Evolutionary conservation across 2,888 invertebrate species (phyloP), one percentile per base, ranked within the genome.

Genomic region (Parapristionchus giblindavisi): DNA sequence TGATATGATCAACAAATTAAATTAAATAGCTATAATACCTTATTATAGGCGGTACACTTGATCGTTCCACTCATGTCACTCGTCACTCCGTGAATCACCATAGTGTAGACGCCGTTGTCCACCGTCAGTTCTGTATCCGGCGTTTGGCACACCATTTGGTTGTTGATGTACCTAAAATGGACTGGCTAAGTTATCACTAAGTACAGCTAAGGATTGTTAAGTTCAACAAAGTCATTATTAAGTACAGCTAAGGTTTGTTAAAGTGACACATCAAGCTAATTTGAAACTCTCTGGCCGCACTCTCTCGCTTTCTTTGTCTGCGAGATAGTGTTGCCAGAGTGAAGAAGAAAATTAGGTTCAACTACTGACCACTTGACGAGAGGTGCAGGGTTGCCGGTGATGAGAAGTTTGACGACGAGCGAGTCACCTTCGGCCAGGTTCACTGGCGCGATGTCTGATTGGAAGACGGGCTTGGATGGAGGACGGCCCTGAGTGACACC

Each of bases 311-410:
- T n/a, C n/a, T n/a, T n/a, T n/a, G n/a, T n/a, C n/a, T n/a, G n/a
- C n/a, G n/a, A n/a, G n/a, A n/a, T n/a, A n/a, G n/a, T n/a, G n/a
- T n/a, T n/a, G 17, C 17, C 8, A 43, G 43, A 36, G 36, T 60
- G 3, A 6, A 6, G 11, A 3, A 60, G 32, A 14, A 60, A 34
- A 1, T 60, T 21, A 29, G 34, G 36, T 32, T 3, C 3, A 34
- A 38, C 63, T n/a, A n/a, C n/a, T 3, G 77, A 82, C 96, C 96
- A 96, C 77, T 92, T 91, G 63, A 82, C 85, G 65, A 94, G 93
- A 0, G 97, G 96, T 78, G 92, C 91, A 0, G 97, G 97, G 90
- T 95, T 94, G 8, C 94, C 96, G 40, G 93, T 92, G 84, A 96
- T 92, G 27, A 95, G 93, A 29, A 96, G 93, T 85, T 93, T 93